Evolutionary conservation across 2,888 invertebrate species (phyloP).

Genomic region (Troilus luridus): DNA sequence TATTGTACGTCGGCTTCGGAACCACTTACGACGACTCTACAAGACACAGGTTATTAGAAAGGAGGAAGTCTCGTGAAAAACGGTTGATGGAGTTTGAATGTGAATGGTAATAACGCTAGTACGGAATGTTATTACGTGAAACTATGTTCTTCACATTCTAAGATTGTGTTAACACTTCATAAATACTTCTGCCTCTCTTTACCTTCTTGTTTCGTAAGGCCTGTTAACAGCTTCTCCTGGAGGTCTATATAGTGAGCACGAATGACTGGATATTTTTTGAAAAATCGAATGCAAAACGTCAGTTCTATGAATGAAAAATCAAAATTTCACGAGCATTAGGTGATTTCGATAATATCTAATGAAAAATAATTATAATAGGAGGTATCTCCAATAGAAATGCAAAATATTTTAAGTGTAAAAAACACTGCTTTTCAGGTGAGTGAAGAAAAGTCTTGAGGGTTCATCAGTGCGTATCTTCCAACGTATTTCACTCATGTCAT

Average conservation of each 20-base stretch:
- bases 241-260: background rate
- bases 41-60: conserved; percentile 1
- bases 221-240: background rate
- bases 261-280: too few relatives aligned
- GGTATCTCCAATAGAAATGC: too few relatives aligned
- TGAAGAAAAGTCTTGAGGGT: too few relatives aligned
- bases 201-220: background rate
- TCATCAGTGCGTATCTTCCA: too few relatives aligned
- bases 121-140: background rate
- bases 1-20: background rate
- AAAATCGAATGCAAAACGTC: too few relatives aligned
- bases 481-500: too few relatives aligned
- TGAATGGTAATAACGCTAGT: background rate
- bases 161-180: background rate
- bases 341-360: too few relatives aligned
- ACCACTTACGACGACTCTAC: conserved; percentile 11
- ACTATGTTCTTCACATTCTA: background rate
- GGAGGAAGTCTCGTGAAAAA: background rate
- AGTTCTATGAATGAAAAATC: too few relatives aligned
- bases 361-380: too few relatives aligned
- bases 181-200: background rate
- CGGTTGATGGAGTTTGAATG: background rate
- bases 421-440: too few relatives aligned
- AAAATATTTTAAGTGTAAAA: too few relatives aligned
- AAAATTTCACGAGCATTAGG: too few relatives aligned